phyloP scores from a whole-genome alignment of 2,888 invertebrate species.

The Acrocera orbiculus region DNA sequence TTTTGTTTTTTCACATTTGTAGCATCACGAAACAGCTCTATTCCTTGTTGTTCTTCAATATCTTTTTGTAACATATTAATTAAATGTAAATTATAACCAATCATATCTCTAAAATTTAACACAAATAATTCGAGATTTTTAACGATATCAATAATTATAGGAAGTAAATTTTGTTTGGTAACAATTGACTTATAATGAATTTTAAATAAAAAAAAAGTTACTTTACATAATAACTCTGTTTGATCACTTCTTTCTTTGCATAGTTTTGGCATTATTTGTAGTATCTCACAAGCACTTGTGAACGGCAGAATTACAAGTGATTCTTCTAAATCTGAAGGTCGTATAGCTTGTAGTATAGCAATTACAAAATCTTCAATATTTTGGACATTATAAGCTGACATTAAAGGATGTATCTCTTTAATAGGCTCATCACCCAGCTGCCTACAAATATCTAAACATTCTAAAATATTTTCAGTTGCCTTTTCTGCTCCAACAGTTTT shows the following conservation, averaged over 20 bases:
- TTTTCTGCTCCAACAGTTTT: conserved; percentile 38
- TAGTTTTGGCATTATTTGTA: conserved; percentile 51
- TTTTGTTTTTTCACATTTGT: conserved; percentile 42
- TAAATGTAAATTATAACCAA: conserved; percentile 74
- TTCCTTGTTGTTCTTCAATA: conserved; percentile 54
- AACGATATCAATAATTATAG: conserved; percentile 20
- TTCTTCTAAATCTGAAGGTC: conserved; percentile 83
- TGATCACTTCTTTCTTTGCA: conserved; percentile 46
- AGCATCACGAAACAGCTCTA: conserved; percentile 63
- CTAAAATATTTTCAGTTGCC: conserved; percentile 73
- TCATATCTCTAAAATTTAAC: conserved; percentile 44
- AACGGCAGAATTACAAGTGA: conserved; percentile 73
- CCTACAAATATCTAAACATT: conserved; percentile 67
- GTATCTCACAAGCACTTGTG: conserved; percentile 56
- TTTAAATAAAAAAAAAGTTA: conserved; percentile 56
- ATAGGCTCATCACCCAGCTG: conserved; percentile 26
- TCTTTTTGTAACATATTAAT: conserved; percentile 57
- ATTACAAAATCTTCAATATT: conserved; percentile 65
- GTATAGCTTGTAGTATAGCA: conserved; percentile 58
- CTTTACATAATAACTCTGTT: conserved; percentile 58
- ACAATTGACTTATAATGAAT: conserved; percentile 66
- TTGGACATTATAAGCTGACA: conserved; percentile 59
- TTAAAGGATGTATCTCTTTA: conserved; percentile 49
- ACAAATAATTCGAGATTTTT: conserved; percentile 19
- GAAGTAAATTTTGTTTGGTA: conserved; percentile 47